phyloP scores from a whole-genome alignment of 2,797 vertebrate species.

The Labeo calbasu region DNA sequence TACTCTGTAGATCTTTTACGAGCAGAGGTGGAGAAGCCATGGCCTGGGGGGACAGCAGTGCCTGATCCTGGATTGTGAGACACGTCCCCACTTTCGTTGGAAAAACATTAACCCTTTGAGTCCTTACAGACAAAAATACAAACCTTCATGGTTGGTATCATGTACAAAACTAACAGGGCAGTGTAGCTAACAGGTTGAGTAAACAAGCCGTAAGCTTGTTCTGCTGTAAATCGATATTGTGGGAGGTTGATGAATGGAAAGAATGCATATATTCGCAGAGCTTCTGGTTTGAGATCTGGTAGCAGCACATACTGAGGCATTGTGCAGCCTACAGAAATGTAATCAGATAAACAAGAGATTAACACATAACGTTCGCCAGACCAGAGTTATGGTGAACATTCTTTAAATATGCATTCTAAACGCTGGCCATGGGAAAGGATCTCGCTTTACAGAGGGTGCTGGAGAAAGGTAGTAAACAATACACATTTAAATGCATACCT shows the following conservation, averaged over 20 bases:
- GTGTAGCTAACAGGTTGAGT: background rate
- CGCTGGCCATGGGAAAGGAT: constrained; percentile 7
- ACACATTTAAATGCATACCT: background rate
- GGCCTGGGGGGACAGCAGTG: constrained; percentile 66
- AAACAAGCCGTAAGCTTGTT: constrained; percentile 17
- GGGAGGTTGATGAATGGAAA: constrained; percentile 45
- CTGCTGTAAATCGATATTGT: constrained; percentile 41
- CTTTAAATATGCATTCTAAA: constrained; percentile 21
- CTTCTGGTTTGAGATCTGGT: constrained; percentile 24
- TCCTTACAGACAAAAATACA: constrained; percentile 11
- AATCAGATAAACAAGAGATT: constrained; percentile 47
- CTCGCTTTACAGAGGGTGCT: background rate
- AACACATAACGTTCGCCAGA: constrained; percentile 34
- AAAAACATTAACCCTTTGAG: constrained; percentile 70
- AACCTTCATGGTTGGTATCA: constrained; percentile 18
- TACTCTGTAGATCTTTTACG: constrained; percentile 63
- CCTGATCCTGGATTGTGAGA: constrained; percentile 72
- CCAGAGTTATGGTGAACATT: constrained; percentile 17
- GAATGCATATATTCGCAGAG: constrained; percentile 34
- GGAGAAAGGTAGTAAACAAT: background rate
- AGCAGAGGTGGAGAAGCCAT: constrained; percentile 60
- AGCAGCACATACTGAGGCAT: constrained; percentile 4
- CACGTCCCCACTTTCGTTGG: constrained; percentile 62
- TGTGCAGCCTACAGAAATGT: constrained; percentile 39
- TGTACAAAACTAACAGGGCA: constrained; percentile 4